phyloP scores from a whole-genome alignment of 2,797 vertebrate genomes.

The Perodicticus potto region DNA sequence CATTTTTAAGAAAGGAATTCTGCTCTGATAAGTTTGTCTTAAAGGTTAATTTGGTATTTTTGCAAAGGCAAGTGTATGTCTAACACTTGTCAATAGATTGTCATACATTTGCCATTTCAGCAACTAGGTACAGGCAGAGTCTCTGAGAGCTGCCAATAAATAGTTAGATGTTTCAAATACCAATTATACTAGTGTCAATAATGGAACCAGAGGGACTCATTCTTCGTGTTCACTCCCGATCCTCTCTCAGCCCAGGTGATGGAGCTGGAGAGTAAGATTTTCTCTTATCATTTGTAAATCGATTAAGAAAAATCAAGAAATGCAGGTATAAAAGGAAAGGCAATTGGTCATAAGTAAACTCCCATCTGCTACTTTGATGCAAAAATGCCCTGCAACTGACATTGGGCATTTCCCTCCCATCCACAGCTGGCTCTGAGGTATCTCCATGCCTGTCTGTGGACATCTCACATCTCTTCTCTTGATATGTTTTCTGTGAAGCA shows the following conservation, averaged over 20 bases:
- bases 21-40: neutral
- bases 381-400: conserved; percentile 9
- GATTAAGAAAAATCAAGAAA: conserved; percentile 28
- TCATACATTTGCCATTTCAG: neutral
- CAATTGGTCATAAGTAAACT: conserved; percentile 20
- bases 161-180: neutral
- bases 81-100: neutral
- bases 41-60: conserved; percentile 6
- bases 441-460: neutral
- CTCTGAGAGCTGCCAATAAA: neutral
- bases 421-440: neutral
- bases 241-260: neutral
- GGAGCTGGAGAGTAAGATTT: neutral
- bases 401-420: neutral
- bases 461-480: neutral
- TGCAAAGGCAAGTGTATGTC: neutral
- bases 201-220: neutral
- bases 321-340: conserved; percentile 9
- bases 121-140: neutral
- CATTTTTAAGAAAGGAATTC: conserved; percentile 35
- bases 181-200: neutral
- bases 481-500: neutral
- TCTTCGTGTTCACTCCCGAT: neutral
- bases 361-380: neutral
- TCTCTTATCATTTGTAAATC: neutral